These are phyloP conservation scores for Idris sp. DNA, from an alignment of 1,140 invertebrate genomes.

Conservation along the genomic window DNA sequence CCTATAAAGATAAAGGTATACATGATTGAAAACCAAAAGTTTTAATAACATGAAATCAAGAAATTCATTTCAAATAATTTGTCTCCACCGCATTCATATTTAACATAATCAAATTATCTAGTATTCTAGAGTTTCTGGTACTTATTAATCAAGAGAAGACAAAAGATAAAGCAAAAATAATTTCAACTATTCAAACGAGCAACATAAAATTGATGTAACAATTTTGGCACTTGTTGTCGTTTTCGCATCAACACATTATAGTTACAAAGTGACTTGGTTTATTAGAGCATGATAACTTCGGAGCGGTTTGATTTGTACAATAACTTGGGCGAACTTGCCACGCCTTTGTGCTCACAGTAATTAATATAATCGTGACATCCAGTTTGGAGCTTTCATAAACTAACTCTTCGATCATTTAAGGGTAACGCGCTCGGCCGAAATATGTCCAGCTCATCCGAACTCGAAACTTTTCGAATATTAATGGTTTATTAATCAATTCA, in stretches of 20 bases:
- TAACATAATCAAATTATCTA: no score
- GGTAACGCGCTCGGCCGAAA: not conserved
- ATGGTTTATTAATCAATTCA: not conserved
- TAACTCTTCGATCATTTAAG: conserved; percentile 2
- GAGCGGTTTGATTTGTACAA: conserved; percentile 4
- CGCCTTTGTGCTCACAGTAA: conserved; percentile 6
- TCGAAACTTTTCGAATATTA: not conserved
- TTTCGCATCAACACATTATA: not conserved
- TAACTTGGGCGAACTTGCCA: conserved; percentile 16
- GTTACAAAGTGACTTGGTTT: conserved; percentile 6
- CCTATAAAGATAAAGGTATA: no score
- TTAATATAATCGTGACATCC: conserved; percentile 19
- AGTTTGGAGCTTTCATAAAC: not conserved
- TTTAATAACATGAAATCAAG: no score
- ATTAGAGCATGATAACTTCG: conserved; percentile 3
- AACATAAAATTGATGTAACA: conserved; percentile 9
- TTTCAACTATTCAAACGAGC: conserved; percentile 4
- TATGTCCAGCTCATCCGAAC: not conserved
- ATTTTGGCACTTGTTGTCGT: conserved; percentile 3
- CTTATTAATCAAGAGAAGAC: no score
- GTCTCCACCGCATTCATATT: no score
- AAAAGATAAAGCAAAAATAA: conserved; percentile 8
- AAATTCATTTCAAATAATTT: no score
- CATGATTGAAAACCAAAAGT: no score
- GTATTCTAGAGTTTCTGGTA: no score